These are phyloP conservation scores for Autographa pulchrina DNA, from an alignment of 2,888 invertebrate genomes.

Conservation along the genomic window DNA sequence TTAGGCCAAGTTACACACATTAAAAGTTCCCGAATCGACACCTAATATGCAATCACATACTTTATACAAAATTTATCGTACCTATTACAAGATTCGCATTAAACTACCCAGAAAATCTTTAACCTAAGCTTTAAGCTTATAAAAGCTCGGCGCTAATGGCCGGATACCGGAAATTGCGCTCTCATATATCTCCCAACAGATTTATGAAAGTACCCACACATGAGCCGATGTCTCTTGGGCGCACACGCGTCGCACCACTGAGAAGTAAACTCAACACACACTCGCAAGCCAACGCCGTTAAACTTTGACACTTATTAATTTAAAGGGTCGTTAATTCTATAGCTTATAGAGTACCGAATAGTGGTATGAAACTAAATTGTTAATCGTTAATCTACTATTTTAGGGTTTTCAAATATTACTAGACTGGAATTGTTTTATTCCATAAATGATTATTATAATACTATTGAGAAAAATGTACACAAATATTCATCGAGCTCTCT, in stretches of 20 bases:
- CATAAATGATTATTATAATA: neutral
- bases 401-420: constrained; percentile 40
- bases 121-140: constrained; percentile 91
- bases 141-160: constrained; percentile 93
- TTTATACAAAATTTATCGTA: constrained; percentile 89
- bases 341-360: constrained; percentile 71
- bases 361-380: constrained; percentile 62
- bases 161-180: constrained; percentile 97
- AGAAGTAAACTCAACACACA: constrained; percentile 62
- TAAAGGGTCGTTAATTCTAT: constrained; percentile 84
- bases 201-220: constrained; percentile 95
- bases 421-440: constrained; percentile 10
- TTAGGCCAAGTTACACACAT: constrained; percentile 88
- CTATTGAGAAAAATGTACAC: neutral
- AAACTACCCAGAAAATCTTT: constrained; percentile 90
- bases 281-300: constrained; percentile 64
- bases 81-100: constrained; percentile 90
- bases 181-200: constrained; percentile 97
- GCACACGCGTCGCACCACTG: constrained; percentile 67
- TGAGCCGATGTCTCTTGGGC: constrained; percentile 86
- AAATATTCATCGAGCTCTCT: constrained; percentile 58
- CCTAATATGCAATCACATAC: constrained; percentile 89
- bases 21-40: constrained; percentile 88
- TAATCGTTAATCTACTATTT: constrained; percentile 23
- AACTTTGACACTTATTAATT: constrained; percentile 88